Conservation (phyloP, 1,140 invertebrate species). For the Drosophila kurseongensis region DNA sequence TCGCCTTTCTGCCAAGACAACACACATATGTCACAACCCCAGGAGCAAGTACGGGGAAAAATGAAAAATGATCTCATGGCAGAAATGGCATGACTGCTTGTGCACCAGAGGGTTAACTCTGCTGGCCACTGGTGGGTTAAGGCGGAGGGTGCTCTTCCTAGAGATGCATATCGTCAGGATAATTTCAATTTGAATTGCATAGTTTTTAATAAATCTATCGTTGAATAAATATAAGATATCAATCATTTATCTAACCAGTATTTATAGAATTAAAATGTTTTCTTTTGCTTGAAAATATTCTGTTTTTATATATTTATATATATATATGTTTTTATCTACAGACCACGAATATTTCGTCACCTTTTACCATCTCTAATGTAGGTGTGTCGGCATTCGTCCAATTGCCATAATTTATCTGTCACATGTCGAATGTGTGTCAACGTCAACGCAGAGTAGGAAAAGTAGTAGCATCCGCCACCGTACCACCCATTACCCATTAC, state of each 20-base stretch:
- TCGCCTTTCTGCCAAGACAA: slow-evolving; percentile 27
- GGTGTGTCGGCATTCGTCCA: slow-evolving; percentile 63
- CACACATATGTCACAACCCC: slow-evolving; percentile 68
- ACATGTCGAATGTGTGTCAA: slow-evolving; percentile 81
- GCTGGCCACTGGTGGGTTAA: not conserved
- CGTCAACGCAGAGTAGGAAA: slow-evolving; percentile 46
- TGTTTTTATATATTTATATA: too few relatives aligned
- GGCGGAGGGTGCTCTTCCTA: not conserved
- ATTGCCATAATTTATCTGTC: slow-evolving; percentile 83
- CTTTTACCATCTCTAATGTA: slow-evolving; percentile 21
- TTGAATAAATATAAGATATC: not conserved
- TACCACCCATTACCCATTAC: not conserved
- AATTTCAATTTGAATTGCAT: not conserved
- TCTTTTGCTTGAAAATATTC: not conserved
- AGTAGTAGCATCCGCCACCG: slow-evolving; percentile 17
- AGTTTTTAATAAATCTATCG: not conserved
- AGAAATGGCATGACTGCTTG: slow-evolving; percentile 28
- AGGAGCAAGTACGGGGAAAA: slow-evolving; percentile 24
- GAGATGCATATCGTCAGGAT: not conserved
- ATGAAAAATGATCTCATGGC: slow-evolving; percentile 77
- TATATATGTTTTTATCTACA: not conserved
- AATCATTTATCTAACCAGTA: not conserved
- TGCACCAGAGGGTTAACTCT: not conserved
- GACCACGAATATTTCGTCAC: not conserved
- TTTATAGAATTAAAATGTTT: not conserved